phyloP scores from a whole-genome alignment of 2,113 vertebrate species.

The Nothoprocta pentlandii region DNA sequence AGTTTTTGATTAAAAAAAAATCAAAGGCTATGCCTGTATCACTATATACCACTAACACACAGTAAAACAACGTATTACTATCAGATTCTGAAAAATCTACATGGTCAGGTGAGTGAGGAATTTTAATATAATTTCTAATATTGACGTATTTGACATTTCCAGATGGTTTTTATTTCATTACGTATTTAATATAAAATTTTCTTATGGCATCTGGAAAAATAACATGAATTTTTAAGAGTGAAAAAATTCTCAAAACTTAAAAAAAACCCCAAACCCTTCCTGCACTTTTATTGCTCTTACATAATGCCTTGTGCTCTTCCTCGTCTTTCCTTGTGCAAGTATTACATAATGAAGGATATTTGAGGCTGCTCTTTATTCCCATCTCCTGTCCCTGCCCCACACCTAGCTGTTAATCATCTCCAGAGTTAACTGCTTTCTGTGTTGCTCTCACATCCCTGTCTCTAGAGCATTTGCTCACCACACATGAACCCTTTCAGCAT shows the following conservation, averaged over 20 bases:
- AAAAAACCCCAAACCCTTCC: background rate
- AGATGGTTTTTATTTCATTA: background rate
- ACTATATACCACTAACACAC: background rate
- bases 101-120: background rate
- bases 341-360: background rate
- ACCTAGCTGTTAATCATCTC: background rate
- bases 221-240: background rate
- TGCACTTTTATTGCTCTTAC: background rate
- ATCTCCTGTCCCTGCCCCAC: background rate
- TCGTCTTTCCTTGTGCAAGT: background rate
- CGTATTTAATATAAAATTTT: background rate
- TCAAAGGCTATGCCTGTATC: background rate
- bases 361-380: background rate
- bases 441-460: background rate
- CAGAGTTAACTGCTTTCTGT: background rate
- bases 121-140: background rate
- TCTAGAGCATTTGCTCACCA: background rate
- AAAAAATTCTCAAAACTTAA: background rate
- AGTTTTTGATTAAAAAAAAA: background rate
- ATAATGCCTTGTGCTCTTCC: background rate
- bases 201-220: background rate
- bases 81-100: background rate
- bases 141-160: background rate
- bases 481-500: background rate
- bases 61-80: background rate